These are phyloP conservation scores for Prunella strophiata DNA, from an alignment of 2,797 vertebrate species.

Conservation along the genomic window DNA sequence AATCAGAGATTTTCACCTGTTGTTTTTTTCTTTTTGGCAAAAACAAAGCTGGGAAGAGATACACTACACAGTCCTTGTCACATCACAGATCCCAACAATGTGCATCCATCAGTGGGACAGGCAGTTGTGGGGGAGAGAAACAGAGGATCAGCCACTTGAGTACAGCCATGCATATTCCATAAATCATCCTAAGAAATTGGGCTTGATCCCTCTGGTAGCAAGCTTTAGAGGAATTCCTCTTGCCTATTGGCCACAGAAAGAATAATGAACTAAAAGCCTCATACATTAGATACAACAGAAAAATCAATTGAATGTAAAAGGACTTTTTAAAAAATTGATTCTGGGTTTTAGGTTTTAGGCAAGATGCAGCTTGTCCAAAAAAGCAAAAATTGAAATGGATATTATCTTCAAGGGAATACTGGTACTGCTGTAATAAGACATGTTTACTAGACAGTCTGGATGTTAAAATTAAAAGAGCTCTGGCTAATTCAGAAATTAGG, in stretches of 20 bases:
- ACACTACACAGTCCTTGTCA: not conserved
- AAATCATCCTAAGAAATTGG: not conserved
- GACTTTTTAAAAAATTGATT: not conserved
- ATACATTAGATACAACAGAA: not conserved
- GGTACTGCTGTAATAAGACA: not conserved
- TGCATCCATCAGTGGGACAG: not conserved
- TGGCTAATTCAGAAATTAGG: not conserved
- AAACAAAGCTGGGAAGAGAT: not conserved
- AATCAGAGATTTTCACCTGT: not conserved
- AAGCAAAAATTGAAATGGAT: not conserved
- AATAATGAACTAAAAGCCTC: not conserved
- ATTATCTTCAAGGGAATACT: not conserved
- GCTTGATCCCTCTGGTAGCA: not conserved
- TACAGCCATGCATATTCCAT: not conserved
- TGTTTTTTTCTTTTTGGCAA: not conserved
- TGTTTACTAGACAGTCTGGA: not conserved
- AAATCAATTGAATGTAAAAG: not conserved
- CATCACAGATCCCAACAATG: not conserved
- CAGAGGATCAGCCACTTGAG: not conserved
- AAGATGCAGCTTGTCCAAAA: not conserved
- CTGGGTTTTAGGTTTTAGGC: not conserved
- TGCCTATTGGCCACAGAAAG: not conserved
- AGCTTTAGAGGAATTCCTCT: not conserved
- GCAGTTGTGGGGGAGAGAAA: not conserved
- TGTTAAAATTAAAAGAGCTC: not conserved